Evolutionary conservation across 2,888 invertebrate genomes (phyloP), one percentile per base, ranked within the genome.

Genomic region (Pemphredon lugubris): DNA sequence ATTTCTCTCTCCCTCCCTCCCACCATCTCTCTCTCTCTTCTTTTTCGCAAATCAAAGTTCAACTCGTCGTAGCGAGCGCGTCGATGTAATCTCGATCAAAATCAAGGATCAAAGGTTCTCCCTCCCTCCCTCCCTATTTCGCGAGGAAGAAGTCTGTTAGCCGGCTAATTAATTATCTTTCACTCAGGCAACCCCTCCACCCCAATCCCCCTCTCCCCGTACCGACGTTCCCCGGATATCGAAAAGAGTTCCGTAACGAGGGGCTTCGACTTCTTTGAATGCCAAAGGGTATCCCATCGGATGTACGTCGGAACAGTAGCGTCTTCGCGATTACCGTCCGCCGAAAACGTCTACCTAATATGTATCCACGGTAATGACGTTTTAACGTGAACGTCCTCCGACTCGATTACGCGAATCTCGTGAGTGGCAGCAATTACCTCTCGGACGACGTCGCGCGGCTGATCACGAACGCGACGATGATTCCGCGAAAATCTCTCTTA

Each of bases 131-230:
- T 50, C 26, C 18, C 58, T 54, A 51, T 70, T 70, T 65, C 58
- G 51, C 53, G 53, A 65, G 40, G 58, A 51, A 65, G 55, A 71
- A 78, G 67, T 76, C 72, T 58, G 66, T 75, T 60, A 63, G 65
- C 42, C 63, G 72, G 44, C 59, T 77, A 77, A 77, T 77, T 77
- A 79, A 77, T 77, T 77, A 77, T 72, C 79, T 58, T 77, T 39
- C 73, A 53, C 32, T 47, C 53, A 9, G 14, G 6, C 44, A n/a
- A n/a, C n/a, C n/a, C n/a, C n/a, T n/a, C n/a, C n/a, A n/a, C n/a
- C n/a, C n/a, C n/a, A n/a, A n/a, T n/a, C 34, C 63, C 60, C 53
- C 54, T 59, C 42, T 54, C 44, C 40, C 61, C n/a, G n/a, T n/a
- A n/a, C n/a, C n/a, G n/a, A n/a, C n/a, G 34, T 32, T 30, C 26